These are phyloP conservation scores for Terrapene triunguis DNA, from an alignment of 2,113 vertebrate species.

Conservation along the genomic window DNA sequence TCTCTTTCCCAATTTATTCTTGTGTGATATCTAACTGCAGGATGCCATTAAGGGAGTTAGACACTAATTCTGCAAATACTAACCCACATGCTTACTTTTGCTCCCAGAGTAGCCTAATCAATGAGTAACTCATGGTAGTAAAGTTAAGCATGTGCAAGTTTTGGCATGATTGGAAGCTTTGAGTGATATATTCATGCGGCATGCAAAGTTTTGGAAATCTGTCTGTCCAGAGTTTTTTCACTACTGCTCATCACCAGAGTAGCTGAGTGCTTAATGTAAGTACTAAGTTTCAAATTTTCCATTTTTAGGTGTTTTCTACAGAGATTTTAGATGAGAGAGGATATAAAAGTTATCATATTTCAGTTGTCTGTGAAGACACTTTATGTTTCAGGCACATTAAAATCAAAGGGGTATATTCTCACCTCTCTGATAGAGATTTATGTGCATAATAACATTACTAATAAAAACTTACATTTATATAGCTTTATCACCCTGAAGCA, in stretches of 20 bases:
- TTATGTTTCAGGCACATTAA: background rate
- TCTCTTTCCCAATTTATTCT: background rate
- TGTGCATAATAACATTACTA: background rate
- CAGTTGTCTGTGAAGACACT: background rate
- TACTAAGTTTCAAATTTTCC: background rate
- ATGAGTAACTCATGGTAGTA: background rate
- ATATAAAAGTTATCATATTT: background rate
- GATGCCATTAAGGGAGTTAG: background rate
- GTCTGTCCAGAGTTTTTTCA: background rate
- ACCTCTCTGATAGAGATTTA: background rate
- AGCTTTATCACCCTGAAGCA: background rate
- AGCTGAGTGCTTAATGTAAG: background rate
- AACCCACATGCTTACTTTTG: background rate
- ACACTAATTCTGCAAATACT: background rate
- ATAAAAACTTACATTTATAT: background rate
- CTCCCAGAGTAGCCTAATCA: background rate
- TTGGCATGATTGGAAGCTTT: background rate
- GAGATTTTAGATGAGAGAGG: background rate
- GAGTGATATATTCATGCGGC: background rate
- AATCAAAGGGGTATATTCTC: background rate
- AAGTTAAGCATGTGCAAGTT: background rate
- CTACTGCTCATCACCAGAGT: background rate
- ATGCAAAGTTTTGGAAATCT: background rate
- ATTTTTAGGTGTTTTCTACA: background rate
- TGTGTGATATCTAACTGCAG: background rate